phyloP scores from a whole-genome alignment of 2,113 vertebrate species.

The Erinaceus europaeus region DNA sequence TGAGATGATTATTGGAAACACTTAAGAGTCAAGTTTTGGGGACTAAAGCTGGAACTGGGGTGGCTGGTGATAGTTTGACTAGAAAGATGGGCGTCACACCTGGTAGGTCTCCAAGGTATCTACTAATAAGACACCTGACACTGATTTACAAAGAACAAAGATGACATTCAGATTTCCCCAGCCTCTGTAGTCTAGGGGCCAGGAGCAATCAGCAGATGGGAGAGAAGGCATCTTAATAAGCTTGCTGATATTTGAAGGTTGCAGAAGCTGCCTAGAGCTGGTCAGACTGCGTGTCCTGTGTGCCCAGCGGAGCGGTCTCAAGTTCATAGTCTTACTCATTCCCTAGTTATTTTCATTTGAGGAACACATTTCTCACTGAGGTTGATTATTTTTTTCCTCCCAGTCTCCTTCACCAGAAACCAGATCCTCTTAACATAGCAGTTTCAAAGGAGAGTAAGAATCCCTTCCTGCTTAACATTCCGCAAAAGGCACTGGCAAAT shows the following conservation, averaged over 20 bases:
- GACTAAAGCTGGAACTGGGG: neutral
- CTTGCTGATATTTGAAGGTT: neutral
- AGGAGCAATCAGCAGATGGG: neutral
- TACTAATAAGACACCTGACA: neutral
- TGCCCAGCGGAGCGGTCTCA: neutral
- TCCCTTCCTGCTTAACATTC: conserved; percentile 62
- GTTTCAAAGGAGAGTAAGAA: conserved; percentile 53
- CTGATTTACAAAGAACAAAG: neutral
- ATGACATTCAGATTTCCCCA: neutral
- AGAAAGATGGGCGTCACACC: neutral
- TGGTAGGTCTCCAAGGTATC: neutral
- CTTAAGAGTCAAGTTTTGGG: neutral
- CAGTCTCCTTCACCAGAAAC: neutral
- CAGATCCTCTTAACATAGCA: neutral
- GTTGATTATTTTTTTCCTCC: conserved; percentile 1
- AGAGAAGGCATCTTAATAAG: neutral
- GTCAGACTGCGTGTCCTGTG: conserved; percentile 10
- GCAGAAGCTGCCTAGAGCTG: neutral
- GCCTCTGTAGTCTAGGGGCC: neutral
- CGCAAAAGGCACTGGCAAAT: conserved; percentile 56
- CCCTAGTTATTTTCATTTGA: neutral
- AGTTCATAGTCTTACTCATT: neutral
- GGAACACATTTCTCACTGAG: neutral
- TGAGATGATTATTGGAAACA: neutral
- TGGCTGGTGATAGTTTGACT: neutral